Evolutionary conservation across 2,113 vertebrate genomes (phyloP), one percentile per base, ranked within the genome.

Genomic region (Lepisosteus osseus): DNA sequence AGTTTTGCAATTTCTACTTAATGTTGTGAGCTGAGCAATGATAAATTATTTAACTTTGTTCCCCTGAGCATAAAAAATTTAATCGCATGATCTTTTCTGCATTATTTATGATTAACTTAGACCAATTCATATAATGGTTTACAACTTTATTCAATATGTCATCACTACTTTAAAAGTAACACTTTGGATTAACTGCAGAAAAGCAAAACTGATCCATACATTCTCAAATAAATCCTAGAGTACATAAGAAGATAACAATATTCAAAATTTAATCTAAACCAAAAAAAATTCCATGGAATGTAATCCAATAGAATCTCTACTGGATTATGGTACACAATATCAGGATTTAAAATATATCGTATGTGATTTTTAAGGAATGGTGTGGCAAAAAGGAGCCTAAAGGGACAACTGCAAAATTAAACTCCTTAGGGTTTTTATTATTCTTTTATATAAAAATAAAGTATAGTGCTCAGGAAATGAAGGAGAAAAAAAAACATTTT

Each of bases 151-250:
- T 29, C 29, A 29, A 29, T 29, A 29, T 29, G 29, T 29, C 29
- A 29, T 29, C 29, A 29, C 29, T 29, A 29, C 29, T 29, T 29
- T 29, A 29, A 29, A 29, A 29, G 29, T 29, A 62, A 9, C 42
- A 45, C 68, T 70, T 63, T 41, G 14, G 70, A 61, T 54, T 71
- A 29, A 45, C 14, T 57, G 63, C 41, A 66, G 43, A 2, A 29
- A 15, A 66, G n/a, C 9, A 9, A 40, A 40, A 72, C 40, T 17
- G 7, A 13, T 13, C 7, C 62, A 56, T 2, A 56, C 15, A 63
- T 57, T n/a, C 47, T 55, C 29, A 29, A 29, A 55, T 43, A 56
- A 65, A 65, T 47, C 61, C 54, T 54, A 40, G 55, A 71, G 43
- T 41, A 7, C 7, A 29, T 51, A 9, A 14, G 5, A 12, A 65